phyloP scores from a whole-genome alignment of 2,797 vertebrate genomes.

The Tamandua tetradactyla region DNA sequence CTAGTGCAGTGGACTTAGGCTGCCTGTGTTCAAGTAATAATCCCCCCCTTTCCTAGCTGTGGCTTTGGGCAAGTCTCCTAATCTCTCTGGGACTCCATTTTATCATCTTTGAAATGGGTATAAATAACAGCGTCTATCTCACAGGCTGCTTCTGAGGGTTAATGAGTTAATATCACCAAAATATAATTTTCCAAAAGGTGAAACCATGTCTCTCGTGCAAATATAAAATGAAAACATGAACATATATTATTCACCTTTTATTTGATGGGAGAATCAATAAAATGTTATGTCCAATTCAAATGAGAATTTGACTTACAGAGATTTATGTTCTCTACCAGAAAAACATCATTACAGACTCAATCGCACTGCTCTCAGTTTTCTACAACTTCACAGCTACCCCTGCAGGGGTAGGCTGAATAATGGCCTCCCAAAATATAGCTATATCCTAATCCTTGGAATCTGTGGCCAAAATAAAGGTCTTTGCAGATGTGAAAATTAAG shows the following conservation, averaged over 20 bases:
- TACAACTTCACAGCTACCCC: not conserved
- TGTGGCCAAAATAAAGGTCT: not conserved
- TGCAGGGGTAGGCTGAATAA: not conserved
- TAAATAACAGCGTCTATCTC: not conserved
- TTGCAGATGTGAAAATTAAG: not conserved
- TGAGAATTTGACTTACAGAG: slow-evolving; percentile 6
- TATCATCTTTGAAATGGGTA: not conserved
- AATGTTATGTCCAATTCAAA: not conserved
- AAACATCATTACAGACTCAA: not conserved
- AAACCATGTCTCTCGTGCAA: not conserved
- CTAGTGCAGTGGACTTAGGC: not conserved
- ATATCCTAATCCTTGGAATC: not conserved
- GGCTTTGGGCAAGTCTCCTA: not conserved
- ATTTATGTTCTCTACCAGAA: not conserved
- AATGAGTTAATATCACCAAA: not conserved
- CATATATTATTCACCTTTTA: not conserved
- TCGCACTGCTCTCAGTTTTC: not conserved
- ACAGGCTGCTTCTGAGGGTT: not conserved
- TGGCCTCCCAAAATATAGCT: fast-evolving
- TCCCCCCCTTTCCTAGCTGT: not conserved
- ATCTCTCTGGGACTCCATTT: not conserved
- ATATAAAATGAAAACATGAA: not conserved
- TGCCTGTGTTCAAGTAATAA: no score
- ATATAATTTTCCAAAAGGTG: not conserved
- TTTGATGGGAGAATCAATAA: not conserved